Conservation (phyloP, 2,113 vertebrate species). For the Gymnobelideus leadbeateri region DNA sequence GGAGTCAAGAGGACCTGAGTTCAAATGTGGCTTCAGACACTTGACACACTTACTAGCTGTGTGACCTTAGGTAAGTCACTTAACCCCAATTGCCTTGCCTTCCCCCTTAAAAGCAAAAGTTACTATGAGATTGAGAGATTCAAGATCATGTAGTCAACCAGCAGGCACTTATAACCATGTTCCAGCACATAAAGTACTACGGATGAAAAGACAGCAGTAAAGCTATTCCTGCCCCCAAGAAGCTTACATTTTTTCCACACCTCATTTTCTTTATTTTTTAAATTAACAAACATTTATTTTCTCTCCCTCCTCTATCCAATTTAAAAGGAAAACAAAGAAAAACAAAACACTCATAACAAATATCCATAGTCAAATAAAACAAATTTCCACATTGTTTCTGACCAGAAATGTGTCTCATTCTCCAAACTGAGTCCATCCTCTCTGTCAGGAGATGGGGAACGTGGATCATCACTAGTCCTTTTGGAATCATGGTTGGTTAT, state of each 20-base stretch:
- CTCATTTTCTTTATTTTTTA: not conserved
- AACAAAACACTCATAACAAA: not conserved
- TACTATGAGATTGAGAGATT: too few species aligned
- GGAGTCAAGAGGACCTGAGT: too few species aligned
- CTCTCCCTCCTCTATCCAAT: not conserved
- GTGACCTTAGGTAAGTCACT: too few species aligned
- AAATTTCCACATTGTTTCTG: not conserved
- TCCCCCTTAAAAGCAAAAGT: too few species aligned
- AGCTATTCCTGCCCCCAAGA: not conserved
- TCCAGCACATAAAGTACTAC: not conserved
- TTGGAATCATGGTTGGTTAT: not conserved
- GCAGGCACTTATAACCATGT: not conserved
- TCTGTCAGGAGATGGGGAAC: not conserved
- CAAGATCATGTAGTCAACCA: too few species aligned
- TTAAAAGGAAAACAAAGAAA: not conserved
- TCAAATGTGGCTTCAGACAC: too few species aligned
- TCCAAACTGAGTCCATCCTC: not conserved
- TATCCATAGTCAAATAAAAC: not conserved
- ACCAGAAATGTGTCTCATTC: not conserved
- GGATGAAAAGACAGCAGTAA: not conserved
- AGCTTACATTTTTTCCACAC: not conserved
- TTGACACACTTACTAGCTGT: too few species aligned
- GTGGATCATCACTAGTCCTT: not conserved
- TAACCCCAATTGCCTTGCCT: too few species aligned
- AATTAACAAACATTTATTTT: not conserved